phyloP scores from a whole-genome alignment of 1,140 invertebrate species.

The Drosophila tristis region DNA sequence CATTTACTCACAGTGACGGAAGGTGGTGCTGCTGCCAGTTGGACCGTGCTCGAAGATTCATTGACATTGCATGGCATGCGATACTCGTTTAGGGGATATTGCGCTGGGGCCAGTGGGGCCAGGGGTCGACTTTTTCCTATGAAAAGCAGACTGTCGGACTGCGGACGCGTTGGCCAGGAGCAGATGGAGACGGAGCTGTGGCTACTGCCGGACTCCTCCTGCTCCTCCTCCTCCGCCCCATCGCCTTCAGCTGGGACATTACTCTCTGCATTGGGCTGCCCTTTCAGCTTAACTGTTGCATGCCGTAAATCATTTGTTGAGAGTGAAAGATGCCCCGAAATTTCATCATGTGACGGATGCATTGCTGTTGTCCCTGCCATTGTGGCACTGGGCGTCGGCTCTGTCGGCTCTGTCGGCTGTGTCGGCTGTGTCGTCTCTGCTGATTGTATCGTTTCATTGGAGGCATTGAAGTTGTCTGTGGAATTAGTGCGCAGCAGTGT shows the following conservation, averaged over 20 bases:
- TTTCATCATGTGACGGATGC: conserved; percentile 19
- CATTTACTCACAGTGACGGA: conserved; percentile 4
- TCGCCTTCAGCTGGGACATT: conserved; percentile 14
- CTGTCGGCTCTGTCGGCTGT: background rate
- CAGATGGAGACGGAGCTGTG: conserved; percentile 3
- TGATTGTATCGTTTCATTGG: conserved; percentile 18
- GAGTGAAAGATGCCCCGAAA: conserved; percentile 46
- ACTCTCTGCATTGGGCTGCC: background rate
- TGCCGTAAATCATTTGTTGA: conserved; percentile 55
- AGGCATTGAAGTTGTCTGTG: conserved; percentile 33
- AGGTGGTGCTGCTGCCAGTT: conserved; percentile 4
- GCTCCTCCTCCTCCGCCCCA: background rate
- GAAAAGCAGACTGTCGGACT: conserved; percentile 13
- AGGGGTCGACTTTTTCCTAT: conserved; percentile 17
- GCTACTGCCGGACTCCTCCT: conserved; percentile 32
- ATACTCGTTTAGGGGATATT: background rate
- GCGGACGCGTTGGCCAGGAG: background rate
- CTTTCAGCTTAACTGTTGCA: conserved; percentile 10
- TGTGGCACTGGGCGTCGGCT: background rate
- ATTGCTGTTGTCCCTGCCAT: conserved; percentile 6
- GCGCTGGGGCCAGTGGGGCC: too few relatives aligned
- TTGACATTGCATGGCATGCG: conserved; percentile 10
- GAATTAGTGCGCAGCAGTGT: conserved; percentile 42
- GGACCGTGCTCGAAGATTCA: conserved; percentile 8
- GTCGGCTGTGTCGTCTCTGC: conserved; percentile 14